Evolutionary conservation across 1,140 invertebrate genomes (phyloP).

Genomic region (Stenopsyche tienmushanensis): DNA sequence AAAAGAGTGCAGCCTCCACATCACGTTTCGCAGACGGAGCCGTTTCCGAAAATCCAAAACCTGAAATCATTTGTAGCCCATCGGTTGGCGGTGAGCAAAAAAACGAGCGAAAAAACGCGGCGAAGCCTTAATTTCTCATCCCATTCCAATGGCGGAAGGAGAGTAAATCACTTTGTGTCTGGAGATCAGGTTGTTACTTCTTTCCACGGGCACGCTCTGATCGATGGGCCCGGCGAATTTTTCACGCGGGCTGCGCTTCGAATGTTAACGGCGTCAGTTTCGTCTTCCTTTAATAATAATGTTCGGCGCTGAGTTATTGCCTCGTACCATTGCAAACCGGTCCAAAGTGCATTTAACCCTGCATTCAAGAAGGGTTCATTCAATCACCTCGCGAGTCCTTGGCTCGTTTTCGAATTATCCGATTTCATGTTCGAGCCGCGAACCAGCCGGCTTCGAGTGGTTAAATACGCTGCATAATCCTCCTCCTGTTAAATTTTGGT

Average conservation of each 20-base stretch:
- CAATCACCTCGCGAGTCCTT: not conserved
- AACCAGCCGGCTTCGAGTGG: too few species aligned
- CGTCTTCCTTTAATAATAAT: constrained; percentile 20
- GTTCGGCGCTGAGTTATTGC: constrained; percentile 13
- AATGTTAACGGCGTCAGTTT: not conserved
- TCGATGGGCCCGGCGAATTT: too few species aligned
- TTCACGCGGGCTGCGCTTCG: not conserved
- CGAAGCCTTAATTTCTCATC: not conserved
- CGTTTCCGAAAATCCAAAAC: constrained; percentile 5
- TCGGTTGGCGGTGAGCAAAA: too few species aligned
- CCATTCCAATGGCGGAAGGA: not conserved
- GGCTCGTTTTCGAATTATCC: too few species aligned
- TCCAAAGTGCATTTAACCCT: not conserved
- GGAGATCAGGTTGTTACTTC: too few species aligned
- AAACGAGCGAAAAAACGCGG: not conserved
- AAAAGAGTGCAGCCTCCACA: too few species aligned
- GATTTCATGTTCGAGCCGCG: too few species aligned
- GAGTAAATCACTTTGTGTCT: constrained; percentile 1
- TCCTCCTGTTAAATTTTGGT: too few species aligned
- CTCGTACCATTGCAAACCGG: not conserved
- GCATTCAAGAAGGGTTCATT: not conserved
- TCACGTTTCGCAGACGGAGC: not conserved
- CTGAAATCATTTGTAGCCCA: constrained; percentile 3
- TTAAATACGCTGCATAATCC: too few species aligned
- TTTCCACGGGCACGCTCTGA: too few species aligned